phyloP scores from a whole-genome alignment of 2,797 vertebrate genomes.

The Ataeniobius toweri region DNA sequence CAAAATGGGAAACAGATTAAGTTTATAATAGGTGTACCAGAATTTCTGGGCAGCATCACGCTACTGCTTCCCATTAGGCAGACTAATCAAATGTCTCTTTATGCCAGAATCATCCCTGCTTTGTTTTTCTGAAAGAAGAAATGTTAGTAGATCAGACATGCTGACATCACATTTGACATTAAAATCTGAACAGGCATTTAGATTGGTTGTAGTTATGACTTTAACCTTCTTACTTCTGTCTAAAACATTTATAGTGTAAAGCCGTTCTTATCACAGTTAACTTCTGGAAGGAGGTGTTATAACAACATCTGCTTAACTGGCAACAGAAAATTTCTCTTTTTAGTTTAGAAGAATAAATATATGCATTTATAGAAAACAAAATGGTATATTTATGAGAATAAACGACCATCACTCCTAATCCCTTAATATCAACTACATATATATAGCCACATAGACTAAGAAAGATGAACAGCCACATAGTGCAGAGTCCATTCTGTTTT shows the following conservation, averaged over 20 bases:
- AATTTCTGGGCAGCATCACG: not conserved
- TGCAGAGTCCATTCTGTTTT: conserved; percentile 5
- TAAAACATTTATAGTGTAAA: not conserved
- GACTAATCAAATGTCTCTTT: not conserved
- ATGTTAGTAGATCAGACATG: conserved; percentile 2
- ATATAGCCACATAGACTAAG: not conserved
- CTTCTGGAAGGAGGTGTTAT: not conserved
- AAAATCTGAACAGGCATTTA: not conserved
- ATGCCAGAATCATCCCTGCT: not conserved
- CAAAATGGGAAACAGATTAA: not conserved
- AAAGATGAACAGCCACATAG: not conserved
- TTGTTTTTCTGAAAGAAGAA: conserved; percentile 6
- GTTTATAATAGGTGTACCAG: not conserved
- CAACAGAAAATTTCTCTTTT: not conserved
- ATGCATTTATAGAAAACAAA: not conserved
- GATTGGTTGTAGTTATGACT: not conserved
- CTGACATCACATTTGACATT: not conserved
- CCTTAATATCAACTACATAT: not conserved
- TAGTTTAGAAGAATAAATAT: not conserved
- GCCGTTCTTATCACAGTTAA: not conserved
- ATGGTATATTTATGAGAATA: not conserved
- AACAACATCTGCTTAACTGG: not conserved
- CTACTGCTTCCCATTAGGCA: not conserved
- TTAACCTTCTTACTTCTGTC: not conserved
- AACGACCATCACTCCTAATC: not conserved